phyloP scores from a whole-genome alignment of 1,140 invertebrate species.

The Anastrepha ludens region DNA sequence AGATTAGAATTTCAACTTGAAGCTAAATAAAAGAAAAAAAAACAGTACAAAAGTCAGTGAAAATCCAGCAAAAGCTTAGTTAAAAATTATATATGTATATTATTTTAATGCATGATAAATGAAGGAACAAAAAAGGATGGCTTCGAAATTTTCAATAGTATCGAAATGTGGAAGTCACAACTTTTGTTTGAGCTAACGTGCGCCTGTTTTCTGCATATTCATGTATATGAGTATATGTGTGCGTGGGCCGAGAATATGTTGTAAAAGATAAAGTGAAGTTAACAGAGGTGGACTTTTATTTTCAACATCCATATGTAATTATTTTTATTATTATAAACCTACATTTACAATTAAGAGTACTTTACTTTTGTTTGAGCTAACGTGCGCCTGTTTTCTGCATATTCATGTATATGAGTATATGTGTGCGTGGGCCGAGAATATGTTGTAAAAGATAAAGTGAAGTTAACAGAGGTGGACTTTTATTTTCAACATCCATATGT shows the following conservation, averaged over 20 bases:
- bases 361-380: too few relatives aligned
- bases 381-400: too few relatives aligned
- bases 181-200: too few relatives aligned
- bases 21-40: not conserved
- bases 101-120: too few relatives aligned
- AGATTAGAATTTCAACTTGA: not conserved
- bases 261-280: not conserved
- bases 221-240: too few relatives aligned
- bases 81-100: too few relatives aligned
- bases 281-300: not conserved
- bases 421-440: not conserved
- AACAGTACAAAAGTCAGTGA: not conserved
- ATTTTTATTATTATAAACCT: not conserved
- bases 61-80: too few relatives aligned
- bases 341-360: slow-evolving; percentile 28
- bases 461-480: not conserved
- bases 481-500: not conserved
- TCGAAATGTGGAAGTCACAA: too few relatives aligned
- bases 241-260: not conserved
- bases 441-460: not conserved
- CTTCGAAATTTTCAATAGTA: too few relatives aligned
- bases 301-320: not conserved
- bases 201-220: too few relatives aligned
- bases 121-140: too few relatives aligned
- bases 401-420: too few relatives aligned